These are phyloP conservation scores for Atractosteus spatula DNA, from an alignment of 2,113 vertebrate species.

Conservation along the genomic window DNA sequence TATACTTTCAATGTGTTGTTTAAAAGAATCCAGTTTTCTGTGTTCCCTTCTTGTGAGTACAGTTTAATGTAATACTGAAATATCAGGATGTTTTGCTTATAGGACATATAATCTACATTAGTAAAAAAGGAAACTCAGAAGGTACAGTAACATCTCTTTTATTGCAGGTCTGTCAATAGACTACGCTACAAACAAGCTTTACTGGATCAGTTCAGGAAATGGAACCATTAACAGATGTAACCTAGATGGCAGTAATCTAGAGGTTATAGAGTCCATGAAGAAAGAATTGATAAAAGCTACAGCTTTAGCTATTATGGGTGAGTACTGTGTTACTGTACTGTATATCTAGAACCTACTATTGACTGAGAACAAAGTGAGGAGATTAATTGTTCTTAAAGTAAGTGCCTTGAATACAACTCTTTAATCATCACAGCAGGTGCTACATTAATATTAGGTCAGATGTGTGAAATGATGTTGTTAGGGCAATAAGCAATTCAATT, in stretches of 20 bases:
- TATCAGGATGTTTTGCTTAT: too few relatives aligned
- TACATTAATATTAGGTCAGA: slow-evolving; percentile 15
- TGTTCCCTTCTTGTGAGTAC: too few relatives aligned
- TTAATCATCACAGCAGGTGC: slow-evolving; percentile 20
- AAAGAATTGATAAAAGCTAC: slow-evolving; percentile 89
- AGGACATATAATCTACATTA: too few relatives aligned
- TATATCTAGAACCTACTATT: slow-evolving; percentile 33
- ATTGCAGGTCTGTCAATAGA: slow-evolving; percentile 88
- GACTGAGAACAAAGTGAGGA: slow-evolving; percentile 40
- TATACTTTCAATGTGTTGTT: too few relatives aligned
- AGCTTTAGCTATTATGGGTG: slow-evolving; percentile 95
- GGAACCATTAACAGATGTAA: slow-evolving; percentile 96
- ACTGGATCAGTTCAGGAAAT: slow-evolving; percentile 98
- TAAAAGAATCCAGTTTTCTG: too few relatives aligned
- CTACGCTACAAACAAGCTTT: slow-evolving; percentile 87
- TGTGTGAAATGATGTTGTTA: slow-evolving; percentile 30
- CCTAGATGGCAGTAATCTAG: slow-evolving; percentile 87
- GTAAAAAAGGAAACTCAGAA: too few relatives aligned
- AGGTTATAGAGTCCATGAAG: slow-evolving; percentile 91
- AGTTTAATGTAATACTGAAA: too few relatives aligned
- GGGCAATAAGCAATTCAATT: slow-evolving; percentile 50
- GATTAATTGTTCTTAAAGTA: slow-evolving; percentile 54
- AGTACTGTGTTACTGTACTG: slow-evolving; percentile 56
- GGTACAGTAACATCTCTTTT: not conserved
- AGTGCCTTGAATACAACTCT: slow-evolving; percentile 39